These are phyloP conservation scores for Tokudaia muenninki DNA, from an alignment of 2,797 vertebrate species.

Conservation along the genomic window DNA sequence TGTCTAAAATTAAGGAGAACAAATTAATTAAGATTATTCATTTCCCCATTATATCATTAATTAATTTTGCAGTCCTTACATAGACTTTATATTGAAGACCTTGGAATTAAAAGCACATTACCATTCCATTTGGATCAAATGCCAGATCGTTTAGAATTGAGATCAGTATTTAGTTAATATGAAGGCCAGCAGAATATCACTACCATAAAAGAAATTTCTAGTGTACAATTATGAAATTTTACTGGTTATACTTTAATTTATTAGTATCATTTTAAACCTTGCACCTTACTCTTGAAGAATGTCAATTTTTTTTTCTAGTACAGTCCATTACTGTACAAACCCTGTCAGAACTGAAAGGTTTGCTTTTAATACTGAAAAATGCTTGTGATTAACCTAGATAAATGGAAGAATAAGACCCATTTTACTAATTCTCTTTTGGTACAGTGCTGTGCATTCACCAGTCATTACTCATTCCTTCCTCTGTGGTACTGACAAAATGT, in stretches of 20 bases:
- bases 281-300: neutral
- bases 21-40: neutral
- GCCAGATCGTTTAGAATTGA: neutral
- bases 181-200: neutral
- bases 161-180: neutral
- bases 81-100: neutral
- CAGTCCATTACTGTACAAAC: neutral
- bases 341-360: neutral
- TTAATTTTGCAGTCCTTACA: neutral
- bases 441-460: neutral
- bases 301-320: neutral
- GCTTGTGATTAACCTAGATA: neutral
- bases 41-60: neutral
- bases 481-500: neutral
- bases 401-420: neutral
- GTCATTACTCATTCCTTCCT: neutral
- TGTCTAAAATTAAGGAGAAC: neutral
- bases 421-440: neutral
- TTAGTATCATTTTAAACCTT: neutral
- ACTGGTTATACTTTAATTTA: neutral
- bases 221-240: constrained; percentile 9
- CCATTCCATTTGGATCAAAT: neutral
- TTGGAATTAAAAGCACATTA: neutral
- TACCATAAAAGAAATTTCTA: constrained; percentile 2
- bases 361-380: neutral